phyloP scores from a whole-genome alignment of 2,888 invertebrate genomes.

The Capitulum mitella region DNA sequence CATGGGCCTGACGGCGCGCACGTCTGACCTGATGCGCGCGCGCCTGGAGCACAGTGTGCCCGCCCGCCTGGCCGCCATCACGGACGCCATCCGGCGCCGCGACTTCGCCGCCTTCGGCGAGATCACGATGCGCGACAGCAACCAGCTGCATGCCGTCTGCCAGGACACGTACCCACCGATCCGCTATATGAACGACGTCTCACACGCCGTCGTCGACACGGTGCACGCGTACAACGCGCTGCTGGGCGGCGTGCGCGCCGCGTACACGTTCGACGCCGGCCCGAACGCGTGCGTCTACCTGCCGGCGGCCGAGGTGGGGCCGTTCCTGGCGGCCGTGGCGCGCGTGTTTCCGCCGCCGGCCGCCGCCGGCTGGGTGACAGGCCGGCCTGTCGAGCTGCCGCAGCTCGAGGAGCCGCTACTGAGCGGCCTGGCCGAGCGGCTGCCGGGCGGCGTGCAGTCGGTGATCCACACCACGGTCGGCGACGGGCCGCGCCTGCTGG shows the following conservation, averaged over 20 bases:
- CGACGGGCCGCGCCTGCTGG: conserved; percentile 31
- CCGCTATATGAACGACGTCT: conserved; percentile 83
- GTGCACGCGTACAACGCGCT: conserved; percentile 71
- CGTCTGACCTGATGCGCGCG: conserved; percentile 71
- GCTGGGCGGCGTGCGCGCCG: conserved; percentile 51
- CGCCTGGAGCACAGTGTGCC: conserved; percentile 68
- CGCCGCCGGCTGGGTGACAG: conserved; percentile 29
- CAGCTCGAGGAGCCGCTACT: not conserved
- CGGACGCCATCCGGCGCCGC: conserved; percentile 55
- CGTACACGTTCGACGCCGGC: conserved; percentile 98
- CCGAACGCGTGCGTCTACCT: conserved; percentile 90
- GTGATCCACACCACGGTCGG: conserved; percentile 35
- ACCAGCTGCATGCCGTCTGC: conserved; percentile 91
- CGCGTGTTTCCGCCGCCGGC: conserved; percentile 59
- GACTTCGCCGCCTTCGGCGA: conserved; percentile 82
- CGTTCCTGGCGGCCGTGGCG: conserved; percentile 59
- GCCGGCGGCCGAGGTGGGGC: conserved; percentile 63
- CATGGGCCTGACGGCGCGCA: conserved; percentile 72
- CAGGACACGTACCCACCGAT: conserved; percentile 91
- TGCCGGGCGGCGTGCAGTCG: conserved; percentile 27
- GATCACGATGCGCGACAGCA: conserved; percentile 93
- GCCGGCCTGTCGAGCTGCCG: conserved; percentile 25
- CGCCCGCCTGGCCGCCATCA: conserved; percentile 56
- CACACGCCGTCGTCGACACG: conserved; percentile 67
- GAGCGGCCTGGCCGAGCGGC: not conserved